These are phyloP conservation scores for Oryzias curvinotus DNA, from an alignment of 2,113 vertebrate genomes.

Conservation along the genomic window DNA sequence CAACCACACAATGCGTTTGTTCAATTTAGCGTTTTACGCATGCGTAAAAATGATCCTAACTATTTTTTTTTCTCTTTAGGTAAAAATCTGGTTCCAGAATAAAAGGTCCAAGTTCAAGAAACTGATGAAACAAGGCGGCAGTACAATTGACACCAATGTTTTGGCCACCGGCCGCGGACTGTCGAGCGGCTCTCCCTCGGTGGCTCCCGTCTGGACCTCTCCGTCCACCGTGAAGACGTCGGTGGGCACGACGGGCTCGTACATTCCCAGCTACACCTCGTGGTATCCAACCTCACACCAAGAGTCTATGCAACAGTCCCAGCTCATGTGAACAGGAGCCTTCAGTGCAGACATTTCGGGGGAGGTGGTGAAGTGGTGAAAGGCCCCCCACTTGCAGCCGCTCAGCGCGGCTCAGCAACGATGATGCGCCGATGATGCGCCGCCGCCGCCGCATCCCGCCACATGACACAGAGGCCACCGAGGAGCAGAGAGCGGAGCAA, in stretches of 20 bases:
- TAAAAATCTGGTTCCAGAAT: conserved; percentile 97
- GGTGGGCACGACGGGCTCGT: conserved; percentile 85
- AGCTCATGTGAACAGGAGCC: conserved; percentile 89
- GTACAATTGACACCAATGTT: conserved; percentile 86
- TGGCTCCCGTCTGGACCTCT: conserved; percentile 92
- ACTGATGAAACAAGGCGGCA: conserved; percentile 92
- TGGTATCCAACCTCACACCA: conserved; percentile 97
- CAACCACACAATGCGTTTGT: not conserved
- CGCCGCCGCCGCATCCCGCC: conserved; percentile 72
- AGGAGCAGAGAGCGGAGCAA: conserved; percentile 59
- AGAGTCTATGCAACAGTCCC: conserved; percentile 99
- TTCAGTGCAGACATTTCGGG: conserved; percentile 36
- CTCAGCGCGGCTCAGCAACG: conserved; percentile 65
- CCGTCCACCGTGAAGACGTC: conserved; percentile 88
- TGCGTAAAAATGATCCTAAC: not conserved
- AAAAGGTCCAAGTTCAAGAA: conserved; percentile 98
- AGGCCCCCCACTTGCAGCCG: conserved; percentile 45
- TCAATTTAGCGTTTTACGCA: conserved; percentile 13
- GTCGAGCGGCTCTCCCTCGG: conserved; percentile 87
- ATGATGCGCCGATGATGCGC: conserved; percentile 54
- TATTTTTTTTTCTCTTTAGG: conserved; percentile 66
- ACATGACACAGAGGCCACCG: conserved; percentile 76
- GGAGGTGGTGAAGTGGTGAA: conserved; percentile 64
- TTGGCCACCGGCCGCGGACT: conserved; percentile 90
- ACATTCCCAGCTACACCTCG: conserved; percentile 98